phyloP scores from a whole-genome alignment of 2,888 invertebrate species.

The Corythucha ciliata region DNA sequence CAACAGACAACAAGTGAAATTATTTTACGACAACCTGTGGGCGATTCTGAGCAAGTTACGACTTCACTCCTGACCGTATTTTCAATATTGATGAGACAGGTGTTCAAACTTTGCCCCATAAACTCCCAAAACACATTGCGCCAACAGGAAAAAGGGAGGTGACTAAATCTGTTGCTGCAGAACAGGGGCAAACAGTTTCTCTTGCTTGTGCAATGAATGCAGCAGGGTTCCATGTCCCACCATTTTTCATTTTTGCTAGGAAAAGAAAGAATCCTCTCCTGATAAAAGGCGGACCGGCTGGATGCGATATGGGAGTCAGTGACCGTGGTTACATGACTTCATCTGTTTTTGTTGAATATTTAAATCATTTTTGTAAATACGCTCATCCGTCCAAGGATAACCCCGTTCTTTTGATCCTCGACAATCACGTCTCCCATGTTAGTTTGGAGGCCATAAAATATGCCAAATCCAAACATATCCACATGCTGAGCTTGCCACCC shows the following conservation, averaged over 20 bases:
- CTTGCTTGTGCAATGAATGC: constrained; percentile 24
- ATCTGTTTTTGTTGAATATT: constrained; percentile 2
- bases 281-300: constrained; percentile 10
- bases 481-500: constrained; percentile 35
- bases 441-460: constrained; percentile 32
- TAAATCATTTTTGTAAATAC: constrained; percentile 5
- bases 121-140: constrained; percentile 27
- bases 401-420: constrained; percentile 33
- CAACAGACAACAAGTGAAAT: not conserved
- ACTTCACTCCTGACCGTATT: constrained; percentile 15
- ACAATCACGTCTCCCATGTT: constrained; percentile 35
- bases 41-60: constrained; percentile 3
- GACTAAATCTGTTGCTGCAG: constrained; percentile 25
- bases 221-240: constrained; percentile 22
- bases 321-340: constrained; percentile 28
- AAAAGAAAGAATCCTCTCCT: constrained; percentile 21
- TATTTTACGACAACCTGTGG: constrained; percentile 18
- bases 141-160: constrained; percentile 29
- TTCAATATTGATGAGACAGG: constrained; percentile 32
- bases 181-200: constrained; percentile 28
- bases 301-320: constrained; percentile 22
- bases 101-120: constrained; percentile 27
- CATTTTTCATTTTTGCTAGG: constrained; percentile 27
- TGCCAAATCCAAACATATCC: constrained; percentile 31
- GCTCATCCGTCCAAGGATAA: constrained; percentile 25